Base-by-base conservation (phyloP, 2,888 invertebrate genomes). In the Agonopterix alstromeriana region DNA sequence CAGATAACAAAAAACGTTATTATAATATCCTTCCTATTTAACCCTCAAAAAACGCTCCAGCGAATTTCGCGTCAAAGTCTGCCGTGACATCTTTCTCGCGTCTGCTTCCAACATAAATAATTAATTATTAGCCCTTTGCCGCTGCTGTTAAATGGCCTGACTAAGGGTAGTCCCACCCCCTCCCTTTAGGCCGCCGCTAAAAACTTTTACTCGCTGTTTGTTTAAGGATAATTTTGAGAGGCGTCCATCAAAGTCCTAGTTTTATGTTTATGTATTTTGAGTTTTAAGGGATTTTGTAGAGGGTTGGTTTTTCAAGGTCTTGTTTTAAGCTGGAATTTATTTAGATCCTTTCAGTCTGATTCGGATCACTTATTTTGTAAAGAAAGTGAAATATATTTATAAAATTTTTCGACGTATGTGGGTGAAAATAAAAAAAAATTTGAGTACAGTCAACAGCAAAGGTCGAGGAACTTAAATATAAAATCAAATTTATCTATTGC, bases 81-180 rank as follows among this genome's bases (percentile, higher is more conserved):
- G 63, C 62, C 58, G 70, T 65, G 71, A 68, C 73, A 69, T 70
- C 73, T 69, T 70, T 59, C 62, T 61, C 42, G 10, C 11, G 45
- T 47, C 36, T 10, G 58, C 59, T 63, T 64, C 60, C 62, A 60
- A 63, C 61, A 63, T 77, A 59, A 76, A 83, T 82, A 75, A 82
- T 83, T 82, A 78, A 86, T 76, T 55, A 58, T 63, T 61, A 82
- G 77, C 84, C 86, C 84, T 86, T 83, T 82, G 77, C 71, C 74
- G 70, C 70, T 72, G 67, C 72, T 74, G 82, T 73, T 79, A 84
- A 86, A 86, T 84, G 82, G 82, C 78, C 77, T 82, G 83, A 78
- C 82, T 82, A 84, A 86, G 76, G 68, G 63, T 55, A 61, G 59
- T 53, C 60, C 60, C 67, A 50, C 63, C 64, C 57, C 58, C n/a